Evolutionary conservation across 1,140 invertebrate species (phyloP).

Genomic region (Hylaeus volcanicus): DNA sequence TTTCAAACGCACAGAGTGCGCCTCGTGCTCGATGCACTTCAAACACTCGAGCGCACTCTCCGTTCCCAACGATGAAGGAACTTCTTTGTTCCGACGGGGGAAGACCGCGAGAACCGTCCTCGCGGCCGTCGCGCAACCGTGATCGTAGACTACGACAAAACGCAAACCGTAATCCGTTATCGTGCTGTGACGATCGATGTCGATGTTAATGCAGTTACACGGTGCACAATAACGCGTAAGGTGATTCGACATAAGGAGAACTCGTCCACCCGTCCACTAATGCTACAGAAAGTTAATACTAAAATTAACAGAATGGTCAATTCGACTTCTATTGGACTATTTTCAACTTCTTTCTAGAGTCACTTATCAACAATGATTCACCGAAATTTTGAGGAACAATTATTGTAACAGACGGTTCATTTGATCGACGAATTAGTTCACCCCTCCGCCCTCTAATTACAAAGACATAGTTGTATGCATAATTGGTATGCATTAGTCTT

Average conservation of each 20-base stretch:
- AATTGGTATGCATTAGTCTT: too few relatives aligned
- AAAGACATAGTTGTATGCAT: too few relatives aligned
- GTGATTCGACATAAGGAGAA: neutral
- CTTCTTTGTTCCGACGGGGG: constrained; percentile 27
- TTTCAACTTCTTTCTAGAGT: too few relatives aligned
- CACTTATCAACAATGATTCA: too few relatives aligned
- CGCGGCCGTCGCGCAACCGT: neutral
- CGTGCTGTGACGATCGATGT: constrained; percentile 32
- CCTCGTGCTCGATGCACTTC: neutral
- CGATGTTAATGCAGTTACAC: constrained; percentile 4
- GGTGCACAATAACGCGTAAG: neutral
- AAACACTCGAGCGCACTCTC: neutral
- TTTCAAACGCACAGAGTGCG: neutral
- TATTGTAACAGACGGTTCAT: too few relatives aligned
- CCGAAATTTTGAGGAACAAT: too few relatives aligned
- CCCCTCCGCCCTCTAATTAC: too few relatives aligned
- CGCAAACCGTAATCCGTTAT: constrained; percentile 43
- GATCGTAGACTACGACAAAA: constrained; percentile 15
- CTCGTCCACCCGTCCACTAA: neutral
- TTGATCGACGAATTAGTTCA: too few relatives aligned
- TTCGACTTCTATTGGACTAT: too few relatives aligned
- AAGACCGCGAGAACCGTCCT: neutral
- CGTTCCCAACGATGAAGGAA: constrained; percentile 26
- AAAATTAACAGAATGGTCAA: too few relatives aligned
- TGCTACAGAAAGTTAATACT: too few relatives aligned